Percentiles rank a stretch among this genome's conserved stretches.
phyloP scores from a whole-genome alignment of 2,113 vertebrate genomes.

The Chamaetylas fuelleborni region DNA sequence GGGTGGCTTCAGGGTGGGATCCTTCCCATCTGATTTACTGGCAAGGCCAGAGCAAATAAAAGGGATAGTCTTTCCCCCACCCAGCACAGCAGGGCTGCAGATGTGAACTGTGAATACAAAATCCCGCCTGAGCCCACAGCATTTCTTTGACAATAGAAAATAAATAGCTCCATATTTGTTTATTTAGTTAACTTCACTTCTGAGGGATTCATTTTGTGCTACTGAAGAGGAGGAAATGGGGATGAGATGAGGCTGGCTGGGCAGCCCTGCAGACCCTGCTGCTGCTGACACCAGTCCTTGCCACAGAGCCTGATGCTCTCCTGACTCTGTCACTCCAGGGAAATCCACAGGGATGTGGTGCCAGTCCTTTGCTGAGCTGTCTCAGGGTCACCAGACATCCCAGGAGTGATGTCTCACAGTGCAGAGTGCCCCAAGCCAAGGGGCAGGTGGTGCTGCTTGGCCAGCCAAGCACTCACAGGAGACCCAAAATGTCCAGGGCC shows the following conservation, averaged over 20 bases:
- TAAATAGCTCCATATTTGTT: conserved; percentile 60
- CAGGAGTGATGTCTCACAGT: fast-evolving
- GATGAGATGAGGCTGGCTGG: neutral
- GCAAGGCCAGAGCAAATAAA: neutral
- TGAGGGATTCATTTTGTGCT: conserved; percentile 44
- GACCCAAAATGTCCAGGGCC: fast-evolving
- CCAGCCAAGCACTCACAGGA: neutral
- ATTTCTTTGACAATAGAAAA: conserved; percentile 53
- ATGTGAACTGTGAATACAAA: conserved; percentile 35
- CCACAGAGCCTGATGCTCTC: neutral
- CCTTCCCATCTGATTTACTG: conserved; percentile 28
- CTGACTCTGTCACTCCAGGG: fast-evolving
- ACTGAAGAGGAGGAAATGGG: conserved; percentile 21
- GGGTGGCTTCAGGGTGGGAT: neutral
- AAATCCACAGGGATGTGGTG: fast-evolving
- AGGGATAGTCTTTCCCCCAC: neutral
- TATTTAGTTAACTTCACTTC: conserved; percentile 62
- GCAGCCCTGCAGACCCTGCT: neutral
- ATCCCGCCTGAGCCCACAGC: conserved; percentile 23
- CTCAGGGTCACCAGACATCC: neutral
- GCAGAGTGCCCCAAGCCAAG: neutral
- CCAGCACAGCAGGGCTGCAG: conserved; percentile 48
- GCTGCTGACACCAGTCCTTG: neutral
- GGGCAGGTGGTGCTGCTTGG: neutral
- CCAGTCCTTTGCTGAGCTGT: neutral